Percentiles rank a stretch among this genome's conserved stretches.
These are phyloP conservation scores for Nesospiza acunhae DNA, from an alignment of 2,113 vertebrate species.

Conservation along the genomic window DNA sequence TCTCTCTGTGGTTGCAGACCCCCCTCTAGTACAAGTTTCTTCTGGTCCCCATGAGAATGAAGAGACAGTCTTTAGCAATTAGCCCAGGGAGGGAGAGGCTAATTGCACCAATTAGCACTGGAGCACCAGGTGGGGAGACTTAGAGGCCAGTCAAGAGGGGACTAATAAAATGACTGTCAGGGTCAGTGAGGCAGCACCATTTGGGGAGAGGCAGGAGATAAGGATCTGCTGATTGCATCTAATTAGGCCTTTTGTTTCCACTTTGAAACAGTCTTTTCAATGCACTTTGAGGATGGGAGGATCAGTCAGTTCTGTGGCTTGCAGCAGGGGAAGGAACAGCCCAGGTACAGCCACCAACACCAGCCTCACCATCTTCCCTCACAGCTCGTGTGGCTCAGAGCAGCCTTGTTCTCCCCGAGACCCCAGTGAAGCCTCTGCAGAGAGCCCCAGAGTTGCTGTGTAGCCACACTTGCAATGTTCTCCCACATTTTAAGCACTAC, in stretches of 20 bases:
- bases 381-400: background rate
- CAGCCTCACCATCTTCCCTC: background rate
- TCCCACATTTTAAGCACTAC: slow-evolving; percentile 17
- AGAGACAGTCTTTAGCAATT: slow-evolving; percentile 20
- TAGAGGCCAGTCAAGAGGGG: background rate
- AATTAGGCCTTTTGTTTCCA: background rate
- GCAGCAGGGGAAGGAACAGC: background rate
- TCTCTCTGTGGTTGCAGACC: background rate
- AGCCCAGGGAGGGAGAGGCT: slow-evolving; percentile 32
- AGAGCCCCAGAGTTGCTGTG: background rate
- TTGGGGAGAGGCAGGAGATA: background rate
- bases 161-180: background rate
- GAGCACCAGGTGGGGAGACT: slow-evolving; percentile 39
- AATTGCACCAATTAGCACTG: slow-evolving; percentile 49
- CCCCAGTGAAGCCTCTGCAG: background rate
- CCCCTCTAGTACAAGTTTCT: background rate
- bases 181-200: background rate
- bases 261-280: background rate
- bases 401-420: background rate
- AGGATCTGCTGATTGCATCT: background rate
- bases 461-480: background rate
- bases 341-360: background rate
- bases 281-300: background rate
- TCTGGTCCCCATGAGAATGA: background rate
- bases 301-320: background rate